Evolutionary conservation across 2,797 vertebrate genomes (phyloP), one percentile per base, ranked within the genome.

Genomic region (Chelon labrosus): DNA sequence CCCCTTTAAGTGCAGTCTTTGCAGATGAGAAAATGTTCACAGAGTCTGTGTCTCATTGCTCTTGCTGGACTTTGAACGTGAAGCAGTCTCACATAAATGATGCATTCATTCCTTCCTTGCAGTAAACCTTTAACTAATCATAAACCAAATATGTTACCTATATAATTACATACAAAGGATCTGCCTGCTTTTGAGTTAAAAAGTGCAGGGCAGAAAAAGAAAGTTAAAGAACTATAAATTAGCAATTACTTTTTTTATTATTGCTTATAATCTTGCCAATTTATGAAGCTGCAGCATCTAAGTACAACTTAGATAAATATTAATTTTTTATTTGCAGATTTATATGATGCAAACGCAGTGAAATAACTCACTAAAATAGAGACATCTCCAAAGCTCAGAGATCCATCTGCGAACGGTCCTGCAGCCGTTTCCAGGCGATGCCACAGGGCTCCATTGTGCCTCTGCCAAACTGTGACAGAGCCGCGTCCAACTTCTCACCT

Each of bases 401-500:
- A 31, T 31, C 31, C 31, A 31, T 31, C 31, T 31, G 31, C 31
- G 57, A 64, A 19, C 25, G 47, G 65, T 63, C 75, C 60, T 22
- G 78, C 60, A 58, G 71, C 49, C 49, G 5, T 73, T 31, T 85
- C 72, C 73, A 70, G 67, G 70, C 65, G 19, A 59, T 73, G 79
- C 76, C 65, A 91, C 78, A 91, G 90, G 81, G 80, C 70, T 60
- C 74, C 77, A 89, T 91, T 93, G 92, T 92, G 83, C 68, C 35
- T 51, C 64, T 89, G 89, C 88, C 85, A 84, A 72, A 58, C 82
- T 72, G 53, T 71, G 77, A 90, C 75, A 79, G 85, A 80, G 70
- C 65, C 80, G 65, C 14, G 35, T 90, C 83, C 86, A 90, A 87
- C 91, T 91, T 93, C 91, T 94, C 92, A 94, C 93, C 93, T 94